Evolutionary conservation across 2,888 invertebrate genomes (phyloP), one percentile per base, ranked within the genome.

Genomic region (Cylindroiulus punctatus): DNA sequence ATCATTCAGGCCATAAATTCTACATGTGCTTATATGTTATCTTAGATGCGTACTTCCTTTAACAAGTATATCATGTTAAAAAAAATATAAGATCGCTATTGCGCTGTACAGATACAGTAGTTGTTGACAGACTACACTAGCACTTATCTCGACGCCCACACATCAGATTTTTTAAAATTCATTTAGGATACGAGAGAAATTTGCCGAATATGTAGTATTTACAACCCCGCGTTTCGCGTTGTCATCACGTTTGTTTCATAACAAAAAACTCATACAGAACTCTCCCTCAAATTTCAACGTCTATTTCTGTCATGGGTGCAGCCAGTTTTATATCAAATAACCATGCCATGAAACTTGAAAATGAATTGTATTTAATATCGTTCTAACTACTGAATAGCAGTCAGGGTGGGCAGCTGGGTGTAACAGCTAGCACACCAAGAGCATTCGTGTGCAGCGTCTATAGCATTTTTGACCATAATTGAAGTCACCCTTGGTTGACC

Each of bases 401-500:
- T 30, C 12, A 30, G 30, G 76, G 30, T 76, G 30, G 30, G 76
- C 30, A 76, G 76, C 14, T 17, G 30, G 76, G 76, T 30, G 76
- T 30, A 76, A 30, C 32, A 76, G 30, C 76, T 76, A 76, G 30
- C 5, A 76, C 12, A 76, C 12, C 76, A 76, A 76, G 76, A 12
- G 30, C 76, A 76, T 76, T 76, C 30, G 30, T 10, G 76, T 76
- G 30, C 76, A 76, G 76, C 76, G 30, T 76, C 76, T 30, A 76
- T 76, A 76, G 30, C 76, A 76, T 26, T 76, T 76, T 32, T 76
- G 76, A 76, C 76, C 76, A 76, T 32, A 76, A 76, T 76, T 76
- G 76, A 26, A 76, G 76, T 76, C 76, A 76, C 76, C 76, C 76
- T 76, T 76, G 76, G 76, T 76, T 32, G 76, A 76, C 76, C 76